Percentiles rank a stretch among this genome's conserved stretches.
These are phyloP conservation scores for Gymnothorax reevesii DNA, from an alignment of 2,797 vertebrate genomes.

Conservation along the genomic window DNA sequence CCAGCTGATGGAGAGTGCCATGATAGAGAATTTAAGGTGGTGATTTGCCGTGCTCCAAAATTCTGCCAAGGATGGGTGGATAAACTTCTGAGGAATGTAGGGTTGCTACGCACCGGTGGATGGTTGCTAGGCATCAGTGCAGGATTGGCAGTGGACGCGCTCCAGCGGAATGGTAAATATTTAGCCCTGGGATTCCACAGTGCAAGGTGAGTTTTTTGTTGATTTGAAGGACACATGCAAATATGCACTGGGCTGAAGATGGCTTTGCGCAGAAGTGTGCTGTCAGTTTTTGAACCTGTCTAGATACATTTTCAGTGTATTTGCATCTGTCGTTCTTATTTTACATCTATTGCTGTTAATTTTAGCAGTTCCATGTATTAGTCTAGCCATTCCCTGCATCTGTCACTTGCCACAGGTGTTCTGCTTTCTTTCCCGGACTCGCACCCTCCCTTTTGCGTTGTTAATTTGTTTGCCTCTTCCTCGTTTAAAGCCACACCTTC, in stretches of 20 bases:
- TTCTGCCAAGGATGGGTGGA: constrained; percentile 48
- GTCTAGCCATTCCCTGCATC: no score
- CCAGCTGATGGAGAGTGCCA: constrained; percentile 54
- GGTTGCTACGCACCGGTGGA: constrained; percentile 69
- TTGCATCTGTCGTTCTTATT: no score
- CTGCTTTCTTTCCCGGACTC: no score
- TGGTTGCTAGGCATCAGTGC: constrained; percentile 47
- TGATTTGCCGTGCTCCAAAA: constrained; percentile 56
- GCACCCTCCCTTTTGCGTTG: no score
- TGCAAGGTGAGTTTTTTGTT: constrained; percentile 59
- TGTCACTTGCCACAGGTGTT: no score
- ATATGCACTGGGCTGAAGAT: not conserved
- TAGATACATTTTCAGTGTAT: no score
- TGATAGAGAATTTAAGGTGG: constrained; percentile 56
- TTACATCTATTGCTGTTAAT: no score
- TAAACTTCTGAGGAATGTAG: constrained; percentile 73
- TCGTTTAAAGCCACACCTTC: no score
- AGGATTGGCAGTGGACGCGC: constrained; percentile 56
- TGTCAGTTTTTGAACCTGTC: no score
- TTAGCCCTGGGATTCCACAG: constrained; percentile 75
- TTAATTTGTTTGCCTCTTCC: no score
- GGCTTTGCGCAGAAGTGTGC: not conserved
- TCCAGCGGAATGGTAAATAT: constrained; percentile 74
- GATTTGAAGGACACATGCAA: constrained; percentile 54
- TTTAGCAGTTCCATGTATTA: no score